Conservation (phyloP, 53 echinoderm and acorn worm genomes). For the Patiria pectinifera region DNA sequence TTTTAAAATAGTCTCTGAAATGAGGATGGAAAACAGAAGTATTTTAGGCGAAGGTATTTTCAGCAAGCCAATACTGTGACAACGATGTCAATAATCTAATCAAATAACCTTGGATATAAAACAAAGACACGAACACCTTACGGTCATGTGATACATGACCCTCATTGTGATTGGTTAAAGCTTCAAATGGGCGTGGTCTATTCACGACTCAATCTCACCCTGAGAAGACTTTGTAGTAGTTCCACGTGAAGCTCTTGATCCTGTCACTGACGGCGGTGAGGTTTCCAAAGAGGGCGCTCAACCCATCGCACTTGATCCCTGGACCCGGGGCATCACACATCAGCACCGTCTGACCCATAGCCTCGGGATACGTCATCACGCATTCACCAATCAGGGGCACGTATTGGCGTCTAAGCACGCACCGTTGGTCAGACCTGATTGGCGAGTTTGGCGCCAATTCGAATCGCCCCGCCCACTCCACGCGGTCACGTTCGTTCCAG, state of each 20-base stretch:
- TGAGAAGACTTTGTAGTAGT: slow-evolving; percentile 41
- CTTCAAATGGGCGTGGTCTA: background rate
- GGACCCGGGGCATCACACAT: slow-evolving; percentile 28
- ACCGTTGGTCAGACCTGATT: background rate
- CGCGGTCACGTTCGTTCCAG: slow-evolving; percentile 45
- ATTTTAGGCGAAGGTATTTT: background rate
- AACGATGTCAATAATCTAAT: background rate
- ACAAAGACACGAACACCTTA: background rate
- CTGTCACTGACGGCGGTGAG: slow-evolving; percentile 12
- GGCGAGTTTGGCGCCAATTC: background rate
- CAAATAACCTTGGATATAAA: background rate
- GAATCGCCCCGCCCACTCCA: slow-evolving; percentile 41
- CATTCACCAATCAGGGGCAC: slow-evolving; percentile 31
- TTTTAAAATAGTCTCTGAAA: slow-evolving; percentile 53
- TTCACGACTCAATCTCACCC: background rate
- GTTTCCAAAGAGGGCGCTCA: slow-evolving; percentile 15
- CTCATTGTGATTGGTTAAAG: background rate
- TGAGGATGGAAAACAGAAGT: background rate
- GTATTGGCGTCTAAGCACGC: slow-evolving; percentile 33
- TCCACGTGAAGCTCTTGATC: slow-evolving; percentile 19
- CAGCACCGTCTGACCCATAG: slow-evolving; percentile 44
- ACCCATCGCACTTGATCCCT: background rate
- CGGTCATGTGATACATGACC: background rate
- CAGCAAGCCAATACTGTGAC: background rate
- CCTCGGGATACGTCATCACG: background rate